A percentile compares a stretch with the other conserved stretches of the same genome.
Conservation (phyloP, 2,797 vertebrate genomes). For the Dromococcyx pavoninus region DNA sequence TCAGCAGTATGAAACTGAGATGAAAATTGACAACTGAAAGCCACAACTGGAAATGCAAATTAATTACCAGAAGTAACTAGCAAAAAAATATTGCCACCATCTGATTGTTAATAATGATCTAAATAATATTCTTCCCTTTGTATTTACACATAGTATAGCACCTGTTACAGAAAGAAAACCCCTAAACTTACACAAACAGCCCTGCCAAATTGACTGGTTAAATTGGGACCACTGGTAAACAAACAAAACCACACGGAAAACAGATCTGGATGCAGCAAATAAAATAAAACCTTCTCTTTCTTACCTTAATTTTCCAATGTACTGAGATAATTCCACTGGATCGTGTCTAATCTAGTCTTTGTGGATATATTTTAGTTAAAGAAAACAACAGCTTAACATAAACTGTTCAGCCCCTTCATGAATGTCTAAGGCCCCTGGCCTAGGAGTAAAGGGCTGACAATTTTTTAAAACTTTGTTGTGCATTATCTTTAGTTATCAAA, state of each 20-base stretch:
- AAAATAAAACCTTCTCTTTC: constrained; percentile 54
- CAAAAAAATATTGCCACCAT: constrained; percentile 62
- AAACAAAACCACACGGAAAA: constrained; percentile 57
- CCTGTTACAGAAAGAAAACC: constrained; percentile 69
- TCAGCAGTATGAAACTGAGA: constrained; percentile 42
- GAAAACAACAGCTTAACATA: constrained; percentile 71
- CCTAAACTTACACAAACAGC: constrained; percentile 44
- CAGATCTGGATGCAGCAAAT: constrained; percentile 41
- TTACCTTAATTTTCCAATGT: constrained; percentile 31
- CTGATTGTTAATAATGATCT: constrained; percentile 58
- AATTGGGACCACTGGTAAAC: constrained; percentile 52
- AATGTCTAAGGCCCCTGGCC: constrained; percentile 3
- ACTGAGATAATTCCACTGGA: constrained; percentile 52
- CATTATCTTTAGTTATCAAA: constrained; percentile 57
- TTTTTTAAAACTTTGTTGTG: constrained; percentile 55
- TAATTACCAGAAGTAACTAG: constrained; percentile 29
- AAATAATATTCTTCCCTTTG: constrained; percentile 61
- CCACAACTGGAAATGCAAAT: constrained; percentile 58
- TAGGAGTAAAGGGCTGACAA: constrained; percentile 15
- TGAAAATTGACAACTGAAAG: constrained; percentile 61
- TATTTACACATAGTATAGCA: constrained; percentile 77
- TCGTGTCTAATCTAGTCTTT: constrained; percentile 19
- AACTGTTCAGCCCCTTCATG: constrained; percentile 66
- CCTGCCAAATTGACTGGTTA: constrained; percentile 51
- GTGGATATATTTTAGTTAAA: constrained; percentile 54